Percentiles rank a stretch among this genome's conserved stretches.
Evolutionary conservation across 2,113 vertebrate species (phyloP).

Genomic region (Thalassoma bifasciatum): DNA sequence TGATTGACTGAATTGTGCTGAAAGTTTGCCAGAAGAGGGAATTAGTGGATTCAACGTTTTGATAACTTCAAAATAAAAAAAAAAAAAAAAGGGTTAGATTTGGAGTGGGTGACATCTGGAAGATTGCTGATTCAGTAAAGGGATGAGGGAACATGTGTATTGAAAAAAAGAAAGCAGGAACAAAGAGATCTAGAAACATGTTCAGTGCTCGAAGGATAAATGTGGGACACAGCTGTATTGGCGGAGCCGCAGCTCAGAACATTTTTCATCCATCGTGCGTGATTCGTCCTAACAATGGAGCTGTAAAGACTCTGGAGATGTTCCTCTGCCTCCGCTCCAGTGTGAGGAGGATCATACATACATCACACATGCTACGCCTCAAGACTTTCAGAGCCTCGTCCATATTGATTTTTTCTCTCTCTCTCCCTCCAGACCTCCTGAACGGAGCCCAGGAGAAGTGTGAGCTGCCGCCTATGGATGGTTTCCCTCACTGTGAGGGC

Average conservation of each 20-base stretch:
- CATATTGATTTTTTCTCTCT: constrained; percentile 45
- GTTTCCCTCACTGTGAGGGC: constrained; percentile 97
- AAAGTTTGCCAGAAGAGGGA: background rate
- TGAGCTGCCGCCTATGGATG: constrained; percentile 95
- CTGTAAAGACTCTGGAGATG: background rate
- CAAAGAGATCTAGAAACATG: background rate
- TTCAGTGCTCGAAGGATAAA: background rate
- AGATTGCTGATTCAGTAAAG: background rate
- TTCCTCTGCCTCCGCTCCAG: background rate
- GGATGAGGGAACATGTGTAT: background rate
- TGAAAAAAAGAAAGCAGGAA: background rate
- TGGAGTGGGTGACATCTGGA: background rate
- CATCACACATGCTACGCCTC: too few relatives aligned
- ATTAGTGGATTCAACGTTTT: too few relatives aligned
- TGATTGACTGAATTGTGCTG: background rate
- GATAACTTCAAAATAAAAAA: too few relatives aligned
- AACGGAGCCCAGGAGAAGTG: constrained; percentile 99
- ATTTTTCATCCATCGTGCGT: background rate
- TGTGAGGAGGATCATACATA: too few relatives aligned
- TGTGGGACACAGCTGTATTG: background rate
- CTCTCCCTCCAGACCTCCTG: constrained; percentile 89
- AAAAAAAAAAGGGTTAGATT: background rate
- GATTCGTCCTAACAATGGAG: background rate
- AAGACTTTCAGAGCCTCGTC: constrained; percentile 25
- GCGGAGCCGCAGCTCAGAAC: background rate